These are phyloP conservation scores for Actinernus sp. DNA, from an alignment of 92 coral and sea anemone genomes.

Conservation along the genomic window DNA sequence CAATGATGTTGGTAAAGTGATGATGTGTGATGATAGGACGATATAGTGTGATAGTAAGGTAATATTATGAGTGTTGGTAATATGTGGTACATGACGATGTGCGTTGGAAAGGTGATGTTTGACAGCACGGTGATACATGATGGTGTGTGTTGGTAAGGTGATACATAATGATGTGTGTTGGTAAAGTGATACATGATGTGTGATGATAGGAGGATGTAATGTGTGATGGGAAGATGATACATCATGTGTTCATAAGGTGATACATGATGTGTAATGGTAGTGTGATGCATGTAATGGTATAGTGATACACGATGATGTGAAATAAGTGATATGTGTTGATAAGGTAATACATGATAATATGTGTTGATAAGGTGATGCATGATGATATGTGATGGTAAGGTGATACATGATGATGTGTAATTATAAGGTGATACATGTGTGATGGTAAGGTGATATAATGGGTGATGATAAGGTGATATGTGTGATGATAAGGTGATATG, in stretches of 20 bases:
- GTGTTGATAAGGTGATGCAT: no score
- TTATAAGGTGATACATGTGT: not conserved
- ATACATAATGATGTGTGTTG: not conserved
- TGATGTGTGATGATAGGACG: no score
- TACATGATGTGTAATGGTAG: not conserved
- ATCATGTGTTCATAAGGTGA: no score
- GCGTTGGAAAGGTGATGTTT: no score
- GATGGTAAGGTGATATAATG: not conserved
- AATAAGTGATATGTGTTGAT: no score
- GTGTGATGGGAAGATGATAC: not conserved
- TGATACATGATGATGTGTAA: not conserved
- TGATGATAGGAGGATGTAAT: not conserved
- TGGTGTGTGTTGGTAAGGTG: not conserved
- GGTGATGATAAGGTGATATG: not conserved
- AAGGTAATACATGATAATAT: no score
- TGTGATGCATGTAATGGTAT: not conserved
- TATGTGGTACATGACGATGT: no score
- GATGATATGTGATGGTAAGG: not conserved
- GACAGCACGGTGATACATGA: not conserved
- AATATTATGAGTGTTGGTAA: no score
- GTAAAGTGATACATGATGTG: not conserved
- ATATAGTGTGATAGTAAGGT: no score
- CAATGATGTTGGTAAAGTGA: no score
- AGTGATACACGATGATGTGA: no score
- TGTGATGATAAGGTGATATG: slow-evolving; percentile 2